A percentile compares a stretch with the other conserved stretches of the same genome.
phyloP scores from a whole-genome alignment of 2,797 vertebrate species.

The Enteromius anoplus region DNA sequence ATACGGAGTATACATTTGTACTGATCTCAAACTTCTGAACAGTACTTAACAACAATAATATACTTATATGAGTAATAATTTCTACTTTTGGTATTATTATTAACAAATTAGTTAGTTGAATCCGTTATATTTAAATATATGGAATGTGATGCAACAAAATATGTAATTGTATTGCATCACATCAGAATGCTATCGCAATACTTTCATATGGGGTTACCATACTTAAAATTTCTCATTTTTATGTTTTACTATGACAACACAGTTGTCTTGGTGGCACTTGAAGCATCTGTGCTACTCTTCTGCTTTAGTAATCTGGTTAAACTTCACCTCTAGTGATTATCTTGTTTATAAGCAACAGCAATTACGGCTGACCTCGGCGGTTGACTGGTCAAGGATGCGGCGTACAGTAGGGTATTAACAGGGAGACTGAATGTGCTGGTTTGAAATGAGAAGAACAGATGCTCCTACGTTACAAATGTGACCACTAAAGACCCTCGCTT shows the following conservation, averaged over 20 bases:
- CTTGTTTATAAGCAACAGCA: conserved; percentile 56
- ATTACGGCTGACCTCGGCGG: conserved; percentile 59
- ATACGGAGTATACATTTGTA: background rate
- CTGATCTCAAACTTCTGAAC: background rate
- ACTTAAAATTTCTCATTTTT: background rate
- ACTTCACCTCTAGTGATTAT: conserved; percentile 50
- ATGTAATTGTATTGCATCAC: no score
- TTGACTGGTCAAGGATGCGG: conserved; percentile 56
- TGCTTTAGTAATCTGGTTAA: conserved; percentile 40
- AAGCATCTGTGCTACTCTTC: background rate
- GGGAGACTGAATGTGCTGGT: conserved; percentile 38
- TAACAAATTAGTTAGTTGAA: background rate
- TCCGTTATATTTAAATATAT: background rate
- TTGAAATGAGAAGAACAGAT: conserved; percentile 53
- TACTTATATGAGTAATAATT: background rate
- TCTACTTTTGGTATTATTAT: background rate
- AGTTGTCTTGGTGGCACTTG: background rate
- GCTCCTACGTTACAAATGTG: conserved; percentile 45
- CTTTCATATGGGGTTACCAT: background rate
- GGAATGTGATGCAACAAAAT: no score
- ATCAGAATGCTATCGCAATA: background rate
- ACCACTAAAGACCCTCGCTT: conserved; percentile 49
- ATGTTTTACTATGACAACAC: conserved; percentile 1
- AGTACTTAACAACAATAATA: background rate
- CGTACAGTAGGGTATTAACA: conserved; percentile 50